phyloP scores from a whole-genome alignment of 2,888 invertebrate genomes.

The Stramonita haemastoma region DNA sequence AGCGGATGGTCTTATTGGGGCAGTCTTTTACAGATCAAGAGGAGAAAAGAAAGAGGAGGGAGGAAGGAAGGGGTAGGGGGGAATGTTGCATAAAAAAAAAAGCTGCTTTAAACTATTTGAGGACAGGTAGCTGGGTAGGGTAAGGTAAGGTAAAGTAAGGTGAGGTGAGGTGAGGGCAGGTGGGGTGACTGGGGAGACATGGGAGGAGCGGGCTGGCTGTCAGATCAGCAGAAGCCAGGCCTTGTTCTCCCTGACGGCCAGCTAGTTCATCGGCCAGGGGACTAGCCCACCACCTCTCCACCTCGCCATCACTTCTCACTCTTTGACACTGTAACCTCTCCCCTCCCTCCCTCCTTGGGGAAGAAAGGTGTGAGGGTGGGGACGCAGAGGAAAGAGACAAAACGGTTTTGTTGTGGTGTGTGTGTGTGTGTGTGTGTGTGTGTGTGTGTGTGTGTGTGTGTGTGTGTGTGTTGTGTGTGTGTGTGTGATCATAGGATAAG shows the following conservation, averaged over 20 bases:
- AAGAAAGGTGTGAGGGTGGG: background rate
- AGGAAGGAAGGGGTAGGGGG: background rate
- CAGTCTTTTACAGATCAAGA: background rate
- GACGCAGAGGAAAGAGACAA: background rate
- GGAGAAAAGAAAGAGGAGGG: background rate
- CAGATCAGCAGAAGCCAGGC: background rate
- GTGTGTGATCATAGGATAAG: background rate
- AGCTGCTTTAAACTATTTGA: background rate
- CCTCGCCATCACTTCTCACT: background rate
- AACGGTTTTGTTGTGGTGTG: too few species aligned
- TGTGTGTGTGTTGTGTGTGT: too few species aligned
- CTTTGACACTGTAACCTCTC: background rate
- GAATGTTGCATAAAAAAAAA: background rate
- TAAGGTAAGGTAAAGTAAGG: too few species aligned
- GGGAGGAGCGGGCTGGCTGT: slow-evolving; percentile 22
- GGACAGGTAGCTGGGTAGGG: background rate
- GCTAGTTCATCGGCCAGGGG: background rate
- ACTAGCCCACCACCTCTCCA: background rate
- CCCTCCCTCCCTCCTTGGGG: background rate
- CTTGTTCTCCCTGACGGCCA: slow-evolving; percentile 13
- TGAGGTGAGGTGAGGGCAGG: too few species aligned
- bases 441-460: too few species aligned
- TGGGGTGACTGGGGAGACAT: background rate
- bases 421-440: too few species aligned
- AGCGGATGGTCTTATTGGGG: background rate